Conservation (phyloP, 2,888 invertebrate genomes). For the Onthophagus sagittarius region DNA sequence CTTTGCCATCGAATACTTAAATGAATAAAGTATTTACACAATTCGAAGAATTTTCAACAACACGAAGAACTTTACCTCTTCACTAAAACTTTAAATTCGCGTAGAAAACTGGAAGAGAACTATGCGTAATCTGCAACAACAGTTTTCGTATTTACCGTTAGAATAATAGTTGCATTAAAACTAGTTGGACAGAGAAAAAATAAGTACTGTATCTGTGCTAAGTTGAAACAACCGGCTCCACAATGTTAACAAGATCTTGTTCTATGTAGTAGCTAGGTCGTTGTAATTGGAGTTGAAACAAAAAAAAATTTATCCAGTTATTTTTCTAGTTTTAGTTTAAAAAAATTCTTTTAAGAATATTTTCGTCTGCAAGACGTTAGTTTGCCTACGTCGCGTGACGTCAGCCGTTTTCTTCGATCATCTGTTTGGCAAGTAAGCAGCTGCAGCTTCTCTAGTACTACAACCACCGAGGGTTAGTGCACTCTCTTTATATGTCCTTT, state of each 20-base stretch:
- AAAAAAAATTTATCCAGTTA: background rate
- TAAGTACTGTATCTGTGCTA: background rate
- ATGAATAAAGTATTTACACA: too few relatives aligned
- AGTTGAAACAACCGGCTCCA: background rate
- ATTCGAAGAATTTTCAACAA: too few relatives aligned
- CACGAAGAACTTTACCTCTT: background rate
- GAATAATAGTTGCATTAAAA: background rate
- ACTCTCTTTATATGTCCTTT: background rate
- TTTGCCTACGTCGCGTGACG: background rate
- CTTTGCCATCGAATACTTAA: too few relatives aligned
- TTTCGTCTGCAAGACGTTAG: background rate
- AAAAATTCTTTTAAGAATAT: background rate
- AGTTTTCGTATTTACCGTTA: background rate
- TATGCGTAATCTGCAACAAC: background rate
- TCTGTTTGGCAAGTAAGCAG: background rate
- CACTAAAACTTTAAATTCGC: background rate
- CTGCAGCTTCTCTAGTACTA: background rate
- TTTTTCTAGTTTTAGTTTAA: background rate
- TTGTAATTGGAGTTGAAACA: background rate
- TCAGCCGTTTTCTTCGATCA: background rate
- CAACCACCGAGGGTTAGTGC: background rate
- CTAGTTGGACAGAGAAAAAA: background rate
- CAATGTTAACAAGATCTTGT: background rate
- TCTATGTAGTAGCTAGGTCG: background rate
- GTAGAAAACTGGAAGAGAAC: background rate